phyloP scores from a whole-genome alignment of 2,797 vertebrate genomes.

The Dicrostonyx torquatus region DNA sequence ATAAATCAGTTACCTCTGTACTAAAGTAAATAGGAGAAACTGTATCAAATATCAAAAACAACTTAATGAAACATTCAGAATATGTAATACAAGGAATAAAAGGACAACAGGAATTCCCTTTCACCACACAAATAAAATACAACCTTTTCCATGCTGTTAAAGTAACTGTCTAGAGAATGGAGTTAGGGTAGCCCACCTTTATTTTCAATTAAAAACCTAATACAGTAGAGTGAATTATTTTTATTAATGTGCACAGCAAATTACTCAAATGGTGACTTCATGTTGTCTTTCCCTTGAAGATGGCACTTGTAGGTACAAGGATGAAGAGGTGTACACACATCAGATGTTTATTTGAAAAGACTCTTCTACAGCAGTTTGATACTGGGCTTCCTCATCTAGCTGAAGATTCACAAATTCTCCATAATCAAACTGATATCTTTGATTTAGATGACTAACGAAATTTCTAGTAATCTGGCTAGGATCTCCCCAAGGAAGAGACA shows the following conservation, averaged over 20 bases:
- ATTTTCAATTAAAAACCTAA: slow-evolving; percentile 74
- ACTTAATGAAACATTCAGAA: slow-evolving; percentile 71
- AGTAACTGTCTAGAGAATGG: slow-evolving; percentile 50
- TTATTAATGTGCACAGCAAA: slow-evolving; percentile 83
- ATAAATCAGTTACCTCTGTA: slow-evolving; percentile 62
- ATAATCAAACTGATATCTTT: slow-evolving; percentile 89
- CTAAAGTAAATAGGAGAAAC: slow-evolving; percentile 71
- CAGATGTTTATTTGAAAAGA: slow-evolving; percentile 88
- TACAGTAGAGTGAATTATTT: slow-evolving; percentile 79
- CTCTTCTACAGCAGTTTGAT: slow-evolving; percentile 89
- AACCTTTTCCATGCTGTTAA: slow-evolving; percentile 60
- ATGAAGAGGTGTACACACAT: slow-evolving; percentile 76
- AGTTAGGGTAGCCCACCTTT: slow-evolving; percentile 61
- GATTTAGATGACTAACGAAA: slow-evolving; percentile 89
- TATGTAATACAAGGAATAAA: slow-evolving; percentile 65
- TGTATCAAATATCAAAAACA: slow-evolving; percentile 76
- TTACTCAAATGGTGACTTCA: slow-evolving; percentile 71
- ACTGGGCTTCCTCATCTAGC: slow-evolving; percentile 88
- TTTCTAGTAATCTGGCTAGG: slow-evolving; percentile 88
- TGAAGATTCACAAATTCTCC: slow-evolving; percentile 89
- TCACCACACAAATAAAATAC: slow-evolving; percentile 55
- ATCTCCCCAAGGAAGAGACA: slow-evolving; percentile 89
- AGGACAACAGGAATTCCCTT: slow-evolving; percentile 70
- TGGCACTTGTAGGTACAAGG: slow-evolving; percentile 80
- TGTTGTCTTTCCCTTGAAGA: slow-evolving; percentile 76